These are phyloP conservation scores for Chelmon rostratus DNA, from an alignment of 2,797 vertebrate species.

Conservation along the genomic window DNA sequence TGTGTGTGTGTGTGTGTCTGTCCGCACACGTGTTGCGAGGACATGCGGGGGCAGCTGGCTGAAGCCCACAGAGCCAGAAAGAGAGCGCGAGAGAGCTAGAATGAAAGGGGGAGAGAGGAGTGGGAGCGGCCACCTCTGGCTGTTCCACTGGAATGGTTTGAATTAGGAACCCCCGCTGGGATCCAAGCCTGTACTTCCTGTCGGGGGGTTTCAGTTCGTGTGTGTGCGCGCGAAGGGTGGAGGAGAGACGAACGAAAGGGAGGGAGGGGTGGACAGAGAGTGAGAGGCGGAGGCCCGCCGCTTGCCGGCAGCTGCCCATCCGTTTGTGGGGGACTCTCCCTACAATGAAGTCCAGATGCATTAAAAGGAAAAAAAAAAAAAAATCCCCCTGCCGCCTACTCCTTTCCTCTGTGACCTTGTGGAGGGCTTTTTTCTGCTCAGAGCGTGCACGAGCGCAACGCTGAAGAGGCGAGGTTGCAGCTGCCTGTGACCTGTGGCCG, in stretches of 20 bases:
- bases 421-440: constrained; percentile 54
- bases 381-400: constrained; percentile 57
- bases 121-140: constrained; percentile 83
- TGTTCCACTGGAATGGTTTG: constrained; percentile 88
- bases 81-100: constrained; percentile 42
- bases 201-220: constrained; percentile 71
- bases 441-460: constrained; percentile 68
- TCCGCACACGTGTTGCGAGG: constrained; percentile 60
- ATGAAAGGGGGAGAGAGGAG: constrained; percentile 48
- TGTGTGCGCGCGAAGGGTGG: constrained; percentile 43
- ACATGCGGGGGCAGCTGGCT: constrained; percentile 75
- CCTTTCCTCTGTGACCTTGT: constrained; percentile 67
- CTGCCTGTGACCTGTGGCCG: constrained; percentile 78
- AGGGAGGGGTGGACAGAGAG: constrained; percentile 40
- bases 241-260: constrained; percentile 42
- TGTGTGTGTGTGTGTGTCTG: constrained; percentile 29
- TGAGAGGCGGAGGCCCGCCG: constrained; percentile 46
- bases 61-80: constrained; percentile 60
- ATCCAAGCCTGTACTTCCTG: constrained; percentile 90
- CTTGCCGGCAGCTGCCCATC: constrained; percentile 79
- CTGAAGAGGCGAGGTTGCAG: constrained; percentile 69
- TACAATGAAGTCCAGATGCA: constrained; percentile 89
- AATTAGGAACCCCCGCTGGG: constrained; percentile 89
- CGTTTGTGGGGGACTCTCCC: constrained; percentile 83
- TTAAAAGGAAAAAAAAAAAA: constrained; percentile 42